A percentile compares a stretch with the other conserved stretches of the same genome.
Evolutionary conservation across 1,140 invertebrate genomes (phyloP).

Genomic region (Lordiphosa clarofinis): DNA sequence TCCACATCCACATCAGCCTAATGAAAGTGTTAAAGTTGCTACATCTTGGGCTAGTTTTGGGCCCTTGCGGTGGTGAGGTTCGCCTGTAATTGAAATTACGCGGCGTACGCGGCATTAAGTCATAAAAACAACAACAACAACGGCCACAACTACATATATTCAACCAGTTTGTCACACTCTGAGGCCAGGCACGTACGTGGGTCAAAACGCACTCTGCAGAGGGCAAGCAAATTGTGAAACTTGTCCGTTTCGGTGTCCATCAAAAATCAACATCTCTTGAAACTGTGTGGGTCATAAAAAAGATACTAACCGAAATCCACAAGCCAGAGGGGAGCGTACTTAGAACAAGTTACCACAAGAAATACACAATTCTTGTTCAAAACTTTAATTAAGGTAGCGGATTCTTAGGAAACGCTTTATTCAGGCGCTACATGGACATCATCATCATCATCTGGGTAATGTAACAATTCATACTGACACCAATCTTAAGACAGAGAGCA

Average conservation of each 20-base stretch:
- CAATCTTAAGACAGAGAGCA: slow-evolving; percentile 35
- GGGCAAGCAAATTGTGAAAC: slow-evolving; percentile 56
- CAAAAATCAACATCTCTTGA: slow-evolving; percentile 13
- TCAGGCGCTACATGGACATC: slow-evolving; percentile 20
- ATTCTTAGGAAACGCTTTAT: slow-evolving; percentile 55
- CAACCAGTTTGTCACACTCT: slow-evolving; percentile 79
- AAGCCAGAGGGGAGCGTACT: slow-evolving; percentile 37
- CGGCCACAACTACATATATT: slow-evolving; percentile 8
- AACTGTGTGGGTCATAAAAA: slow-evolving; percentile 63
- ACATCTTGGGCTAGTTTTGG: slow-evolving; percentile 17
- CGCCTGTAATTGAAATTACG: slow-evolving; percentile 71
- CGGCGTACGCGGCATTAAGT: slow-evolving; percentile 74
- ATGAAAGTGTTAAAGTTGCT: slow-evolving; percentile 51
- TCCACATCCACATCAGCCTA: slow-evolving; percentile 25
- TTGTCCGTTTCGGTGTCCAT: slow-evolving; percentile 38
- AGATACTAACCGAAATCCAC: neutral
- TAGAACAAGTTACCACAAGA: slow-evolving; percentile 63
- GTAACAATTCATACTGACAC: slow-evolving; percentile 29
- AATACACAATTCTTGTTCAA: slow-evolving; percentile 49
- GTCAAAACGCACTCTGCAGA: slow-evolving; percentile 68
- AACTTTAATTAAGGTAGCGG: slow-evolving; percentile 64
- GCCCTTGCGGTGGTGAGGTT: slow-evolving; percentile 9
- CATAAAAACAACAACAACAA: slow-evolving; percentile 65
- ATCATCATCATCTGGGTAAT: slow-evolving; percentile 40
- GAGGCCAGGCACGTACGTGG: slow-evolving; percentile 75